A percentile compares a stretch with the other conserved stretches of the same genome.
phyloP scores from a whole-genome alignment of 1,140 invertebrate genomes.

The Camponotus vicinus region DNA sequence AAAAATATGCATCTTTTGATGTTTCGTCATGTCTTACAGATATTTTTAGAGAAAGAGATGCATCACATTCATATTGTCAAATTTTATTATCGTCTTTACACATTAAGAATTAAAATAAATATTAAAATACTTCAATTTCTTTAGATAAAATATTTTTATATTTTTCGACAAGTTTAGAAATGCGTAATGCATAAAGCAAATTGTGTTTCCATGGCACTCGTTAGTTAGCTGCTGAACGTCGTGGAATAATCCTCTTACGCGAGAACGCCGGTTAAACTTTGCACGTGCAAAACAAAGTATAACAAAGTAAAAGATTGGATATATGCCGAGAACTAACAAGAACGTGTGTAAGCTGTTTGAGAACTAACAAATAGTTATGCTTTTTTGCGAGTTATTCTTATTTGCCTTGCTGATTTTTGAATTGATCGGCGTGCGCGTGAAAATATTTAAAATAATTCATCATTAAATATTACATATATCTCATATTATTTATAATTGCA shows the following conservation, averaged over 20 bases:
- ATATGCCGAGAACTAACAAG: not conserved
- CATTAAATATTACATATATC: too few species aligned
- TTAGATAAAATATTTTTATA: not conserved
- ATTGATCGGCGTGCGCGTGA: too few species aligned
- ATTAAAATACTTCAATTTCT: conserved; percentile 1
- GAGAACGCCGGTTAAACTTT: conserved; percentile 53
- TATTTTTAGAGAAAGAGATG: not conserved
- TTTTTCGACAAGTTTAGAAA: conserved; percentile 69
- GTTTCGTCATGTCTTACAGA: not conserved
- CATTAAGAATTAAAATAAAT: not conserved
- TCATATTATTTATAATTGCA: too few species aligned
- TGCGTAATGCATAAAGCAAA: conserved; percentile 53
- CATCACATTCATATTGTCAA: not conserved
- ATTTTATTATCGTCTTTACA: not conserved
- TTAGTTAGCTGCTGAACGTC: conserved; percentile 50
- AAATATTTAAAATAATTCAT: too few species aligned
- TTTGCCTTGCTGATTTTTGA: too few species aligned
- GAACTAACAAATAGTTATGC: conserved; percentile 8
- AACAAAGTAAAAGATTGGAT: not conserved
- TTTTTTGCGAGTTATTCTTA: not conserved
- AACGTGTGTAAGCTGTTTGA: conserved; percentile 11
- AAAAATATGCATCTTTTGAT: not conserved
- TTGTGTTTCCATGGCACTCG: conserved; percentile 63
- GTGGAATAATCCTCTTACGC: conserved; percentile 78
- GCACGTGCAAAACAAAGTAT: conserved; percentile 16